A percentile compares a stretch with the other conserved stretches of the same genome.
phyloP scores from a whole-genome alignment of 2,113 vertebrate species.

The Lontra canadensis region DNA sequence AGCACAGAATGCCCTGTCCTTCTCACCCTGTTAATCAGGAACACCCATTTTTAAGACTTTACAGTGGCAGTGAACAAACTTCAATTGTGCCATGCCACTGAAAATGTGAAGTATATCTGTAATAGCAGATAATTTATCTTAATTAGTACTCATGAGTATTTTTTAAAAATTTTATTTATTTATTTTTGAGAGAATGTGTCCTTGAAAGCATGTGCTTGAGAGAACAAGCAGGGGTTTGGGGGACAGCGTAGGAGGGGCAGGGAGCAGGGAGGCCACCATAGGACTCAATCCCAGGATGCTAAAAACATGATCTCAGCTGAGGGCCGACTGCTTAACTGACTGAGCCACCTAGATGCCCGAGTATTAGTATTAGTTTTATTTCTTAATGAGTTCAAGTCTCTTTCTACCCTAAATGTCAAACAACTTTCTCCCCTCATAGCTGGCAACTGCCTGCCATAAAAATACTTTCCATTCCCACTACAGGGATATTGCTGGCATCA shows the following conservation, averaged over 20 bases:
- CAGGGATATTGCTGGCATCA: neutral
- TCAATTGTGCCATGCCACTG: neutral
- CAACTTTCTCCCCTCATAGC: neutral
- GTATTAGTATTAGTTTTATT: neutral
- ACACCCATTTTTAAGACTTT: neutral
- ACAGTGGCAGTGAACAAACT: neutral
- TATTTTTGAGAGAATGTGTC: no score
- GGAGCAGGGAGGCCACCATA: neutral
- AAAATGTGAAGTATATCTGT: neutral
- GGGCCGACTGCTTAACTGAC: no score
- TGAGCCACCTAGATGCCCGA: no score
- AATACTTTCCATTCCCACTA: neutral
- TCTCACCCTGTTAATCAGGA: neutral
- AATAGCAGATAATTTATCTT: neutral
- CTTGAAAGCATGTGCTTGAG: no score
- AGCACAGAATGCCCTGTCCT: neutral
- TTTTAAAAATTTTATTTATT: neutral
- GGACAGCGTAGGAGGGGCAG: neutral
- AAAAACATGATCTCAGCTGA: no score
- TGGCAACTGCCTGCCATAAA: neutral
- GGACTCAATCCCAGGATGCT: neutral
- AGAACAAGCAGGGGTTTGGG: no score
- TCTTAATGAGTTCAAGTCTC: constrained; percentile 2
- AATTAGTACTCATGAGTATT: neutral
- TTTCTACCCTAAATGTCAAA: neutral